Conservation (phyloP, 2,797 vertebrate genomes). For the Anguilla megastoma region DNA sequence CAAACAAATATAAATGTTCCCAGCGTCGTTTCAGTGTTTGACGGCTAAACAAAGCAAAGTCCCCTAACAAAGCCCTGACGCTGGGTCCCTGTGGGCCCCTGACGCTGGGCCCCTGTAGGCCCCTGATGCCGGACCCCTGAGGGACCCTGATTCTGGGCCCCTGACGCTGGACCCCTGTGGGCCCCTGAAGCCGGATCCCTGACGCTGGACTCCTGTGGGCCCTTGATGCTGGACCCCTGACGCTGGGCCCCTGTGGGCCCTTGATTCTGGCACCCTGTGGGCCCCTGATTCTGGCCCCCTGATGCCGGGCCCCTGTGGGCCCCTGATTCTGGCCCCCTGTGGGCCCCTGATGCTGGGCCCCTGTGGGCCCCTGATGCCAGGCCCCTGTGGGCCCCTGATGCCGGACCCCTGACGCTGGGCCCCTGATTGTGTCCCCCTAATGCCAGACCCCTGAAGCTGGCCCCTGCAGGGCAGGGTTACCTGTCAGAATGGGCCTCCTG, state of each 20-base stretch:
- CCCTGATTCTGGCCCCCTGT: no score
- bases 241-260: constrained; percentile 60
- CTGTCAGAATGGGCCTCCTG: constrained; percentile 77
- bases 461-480: constrained; percentile 59
- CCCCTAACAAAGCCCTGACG: neutral
- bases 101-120: constrained; percentile 63
- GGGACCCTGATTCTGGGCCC: no score
- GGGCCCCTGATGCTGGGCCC: no score
- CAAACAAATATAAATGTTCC: neutral
- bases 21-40: neutral
- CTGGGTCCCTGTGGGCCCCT: constrained; percentile 59
- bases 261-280: no score
- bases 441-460: neutral
- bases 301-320: constrained; percentile 63
- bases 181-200: no score
- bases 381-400: no score
- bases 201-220: no score
- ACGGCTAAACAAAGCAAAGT: neutral
- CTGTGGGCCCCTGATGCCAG: no score
- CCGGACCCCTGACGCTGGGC: no score
- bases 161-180: no score
- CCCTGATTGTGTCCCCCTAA: no score
- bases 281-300: constrained; percentile 62
- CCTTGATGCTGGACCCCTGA: constrained; percentile 73
- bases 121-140: no score